Evolutionary conservation across 2,888 invertebrate genomes (phyloP), one percentile per base, ranked within the genome.

Genomic region (Acrocera orbiculus): DNA sequence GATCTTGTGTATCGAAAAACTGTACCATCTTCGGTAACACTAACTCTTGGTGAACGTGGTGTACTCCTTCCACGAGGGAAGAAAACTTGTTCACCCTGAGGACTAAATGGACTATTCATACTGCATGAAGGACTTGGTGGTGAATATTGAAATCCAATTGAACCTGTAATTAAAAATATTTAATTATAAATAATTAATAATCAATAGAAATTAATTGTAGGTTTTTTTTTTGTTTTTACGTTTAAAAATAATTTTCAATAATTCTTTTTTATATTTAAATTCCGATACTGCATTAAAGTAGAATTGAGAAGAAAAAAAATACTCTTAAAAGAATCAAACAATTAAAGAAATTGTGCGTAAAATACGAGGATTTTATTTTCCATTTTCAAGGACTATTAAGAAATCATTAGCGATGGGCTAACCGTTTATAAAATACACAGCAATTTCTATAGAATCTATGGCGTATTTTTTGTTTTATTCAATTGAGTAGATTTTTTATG

Each of bases 71-170:
- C 47, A 30, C 50, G 53, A 34, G 59, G 55, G 43, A 60, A 60
- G 44, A 60, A 61, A 3, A 56, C 46, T 38, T 59, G 58, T 32
- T 52, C 52, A 36, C 48, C 52, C 11, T 46, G 48, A 23, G 38
- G 38, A 34, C 40, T 35, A 35, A 46, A 43, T 35, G 54, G 52
- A 42, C 53, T 56, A 42, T 51, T 49, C 11, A 47, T 42, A 27
- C 51, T 54, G 41, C 59, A 60, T 4, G 57, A 56, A 35, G 60
- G 60, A 39, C 60, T 60, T 37, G 53, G 53, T 31, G 60, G 58
- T 39, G 59, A 55, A 44, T 55, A 57, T 43, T 58, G 57, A 37
- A 58, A 57, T 37, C 55, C 49, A 32, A 56, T 57, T 29, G 58
- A 47, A 38, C 53, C 61, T 60, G 46, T 13, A 52, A 49, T 38